Base-by-base conservation (phyloP, 2,797 vertebrate species). In the Momotus momota region DNA sequence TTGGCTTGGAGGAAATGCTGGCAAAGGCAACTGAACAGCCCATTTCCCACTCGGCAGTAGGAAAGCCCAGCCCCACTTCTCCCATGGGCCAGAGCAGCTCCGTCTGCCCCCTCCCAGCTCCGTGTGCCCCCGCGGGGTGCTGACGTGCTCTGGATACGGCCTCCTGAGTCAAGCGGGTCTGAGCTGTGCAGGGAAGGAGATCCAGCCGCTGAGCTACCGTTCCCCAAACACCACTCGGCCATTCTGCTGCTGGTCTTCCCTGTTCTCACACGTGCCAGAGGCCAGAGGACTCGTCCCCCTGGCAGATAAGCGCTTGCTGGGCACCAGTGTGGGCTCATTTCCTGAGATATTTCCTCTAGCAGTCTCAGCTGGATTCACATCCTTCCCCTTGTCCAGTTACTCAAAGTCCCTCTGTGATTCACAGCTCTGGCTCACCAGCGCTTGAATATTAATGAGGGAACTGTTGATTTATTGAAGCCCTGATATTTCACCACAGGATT, bases 391-490 rank as follows among this genome's bases (percentile, higher is more conserved):
- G 81, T 90, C 82, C 93, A 70, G 77, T 69, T 81, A 55, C 55
- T 90, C 92, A 13, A 52, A 58, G 84, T 11, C 70, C 7, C 91
- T 91, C 73, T 0, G 0, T 60, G 93, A 94, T 83, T 90, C 95
- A 88, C 73, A 55, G 35, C 35, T 35, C 35, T 35, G 35, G 35
- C 91, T 81, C 13, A 18, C n/a, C 1, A 51, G 8, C 0, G 11
- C 84, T 23, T 15, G 86, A 88, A 93, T 89, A 80, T 90, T 62
- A 58, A 82, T 25, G 54, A 86, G 67, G 78, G n/a, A 49, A 83
- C 62, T 90, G 90, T 87, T 95, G 91, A 94, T 89, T 95, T 83
- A 31, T 9, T 31, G 62, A 64, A 80, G 81, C 69, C 83, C 90
- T 55, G 86, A 27, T 61, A 20, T 80, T 71, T 69, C 94, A 79